phyloP scores from a whole-genome alignment of 2,113 vertebrate genomes.

The Anoplopoma fimbria region DNA sequence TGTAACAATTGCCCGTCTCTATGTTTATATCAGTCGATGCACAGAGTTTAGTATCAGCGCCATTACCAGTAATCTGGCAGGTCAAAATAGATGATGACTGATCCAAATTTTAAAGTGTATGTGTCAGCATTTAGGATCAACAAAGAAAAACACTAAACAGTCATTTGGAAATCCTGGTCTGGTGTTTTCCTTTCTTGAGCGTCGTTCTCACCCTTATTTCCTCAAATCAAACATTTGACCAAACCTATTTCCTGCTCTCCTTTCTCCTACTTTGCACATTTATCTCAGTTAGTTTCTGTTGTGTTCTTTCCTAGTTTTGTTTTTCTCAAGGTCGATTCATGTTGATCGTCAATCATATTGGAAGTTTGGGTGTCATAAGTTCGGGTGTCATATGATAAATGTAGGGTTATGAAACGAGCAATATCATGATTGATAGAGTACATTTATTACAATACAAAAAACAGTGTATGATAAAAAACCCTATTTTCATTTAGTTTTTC shows the following conservation, averaged over 20 bases:
- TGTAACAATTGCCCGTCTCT: constrained; percentile 7
- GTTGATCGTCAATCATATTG: not conserved
- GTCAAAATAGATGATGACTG: constrained; percentile 41
- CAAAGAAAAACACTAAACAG: not conserved
- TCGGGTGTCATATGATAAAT: no score
- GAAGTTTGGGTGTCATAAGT: no score
- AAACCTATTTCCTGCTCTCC: not conserved
- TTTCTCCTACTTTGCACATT: not conserved
- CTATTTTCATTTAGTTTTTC: no score
- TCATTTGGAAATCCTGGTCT: not conserved
- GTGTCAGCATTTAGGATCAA: constrained; percentile 23
- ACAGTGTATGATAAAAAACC: not conserved
- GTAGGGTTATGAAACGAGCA: not conserved
- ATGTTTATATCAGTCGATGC: constrained; percentile 28
- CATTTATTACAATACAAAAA: not conserved
- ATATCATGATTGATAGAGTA: not conserved
- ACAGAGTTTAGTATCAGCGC: not conserved
- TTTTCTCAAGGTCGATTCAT: not conserved
- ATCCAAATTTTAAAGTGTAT: not conserved
- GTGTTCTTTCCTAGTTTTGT: not conserved
- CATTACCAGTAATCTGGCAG: constrained; percentile 48
- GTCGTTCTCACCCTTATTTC: not conserved
- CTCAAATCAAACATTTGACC: not conserved
- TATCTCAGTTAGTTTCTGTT: not conserved
- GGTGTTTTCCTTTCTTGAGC: constrained; percentile 23